Base-by-base conservation (phyloP, 2,797 vertebrate species). In the Tenualosa ilisha region DNA sequence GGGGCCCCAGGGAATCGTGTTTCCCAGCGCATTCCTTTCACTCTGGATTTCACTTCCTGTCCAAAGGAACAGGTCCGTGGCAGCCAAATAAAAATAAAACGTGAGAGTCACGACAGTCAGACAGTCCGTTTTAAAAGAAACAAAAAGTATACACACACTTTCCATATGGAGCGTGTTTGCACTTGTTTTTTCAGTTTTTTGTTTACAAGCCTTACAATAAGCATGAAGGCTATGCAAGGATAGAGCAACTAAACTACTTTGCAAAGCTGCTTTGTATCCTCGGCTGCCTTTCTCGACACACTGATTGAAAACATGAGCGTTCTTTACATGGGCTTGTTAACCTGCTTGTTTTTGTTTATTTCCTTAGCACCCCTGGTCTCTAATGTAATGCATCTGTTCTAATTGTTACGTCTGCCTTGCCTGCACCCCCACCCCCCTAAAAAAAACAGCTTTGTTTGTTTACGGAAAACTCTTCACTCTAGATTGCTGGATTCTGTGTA, bases 1-100 rank as follows among this genome's bases (percentile, higher is more conserved):
- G 56, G 68, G 81, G 82, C 56, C 51, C 15, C 13, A 26, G 46
- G 50, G 43, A 83, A 68, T 81, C 68, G 75, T 54, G 40, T 5
- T 81, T 89, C 86, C 86, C 56, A 7, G 49, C 50, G 81, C 84
- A 84, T 89, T 89, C 85, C 37, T 88, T 83, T 86, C 84, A 79
- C 84, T 90, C 22, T 2, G 13, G 83, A 43, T 86, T 89, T 65
- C 81, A 84, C 51, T 81, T 84, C 81, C 84, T 89, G 51, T 37
- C 37, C 49, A n/a, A 50, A 61, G 68, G 84, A 72, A 85, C 49
- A 75, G 65, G 37, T 75, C 31, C 8, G 82, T 90, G 88, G 90
- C 91, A 85, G 43, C 92, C 89, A 89, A 40, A 50, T 84, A 1
- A 79, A 81, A 85, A 20, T 59, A 88, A 75, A 37, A 75, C 6